These are phyloP conservation scores for Cairina moschata DNA, from an alignment of 2,113 vertebrate species.

Conservation along the genomic window DNA sequence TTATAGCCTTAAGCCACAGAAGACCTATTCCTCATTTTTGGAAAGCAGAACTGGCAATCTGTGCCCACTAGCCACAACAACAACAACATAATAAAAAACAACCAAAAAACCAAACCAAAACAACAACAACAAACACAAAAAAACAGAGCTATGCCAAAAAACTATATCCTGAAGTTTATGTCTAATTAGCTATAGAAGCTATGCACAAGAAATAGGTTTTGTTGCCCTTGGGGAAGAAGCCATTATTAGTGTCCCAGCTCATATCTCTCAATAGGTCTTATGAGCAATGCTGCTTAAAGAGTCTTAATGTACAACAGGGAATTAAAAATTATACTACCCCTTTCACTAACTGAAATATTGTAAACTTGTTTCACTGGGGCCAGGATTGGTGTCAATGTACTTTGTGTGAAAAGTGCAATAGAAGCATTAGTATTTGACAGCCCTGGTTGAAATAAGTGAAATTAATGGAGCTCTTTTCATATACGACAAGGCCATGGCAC, in stretches of 20 bases:
- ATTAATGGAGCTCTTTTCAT: conserved; percentile 91
- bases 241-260: conserved; percentile 56
- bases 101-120: not conserved
- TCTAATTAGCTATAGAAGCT: conserved; percentile 57
- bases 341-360: conserved; percentile 81
- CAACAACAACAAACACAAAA: not conserved
- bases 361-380: conserved; percentile 82
- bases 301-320: conserved; percentile 44
- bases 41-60: conserved; percentile 26
- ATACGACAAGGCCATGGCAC: conserved; percentile 87
- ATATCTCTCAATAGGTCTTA: conserved; percentile 42
- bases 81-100: not conserved
- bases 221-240: conserved; percentile 43
- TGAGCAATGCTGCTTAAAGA: conserved; percentile 42
- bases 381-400: conserved; percentile 81
- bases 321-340: conserved; percentile 73
- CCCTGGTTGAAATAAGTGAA: conserved; percentile 91
- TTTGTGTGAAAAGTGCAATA: conserved; percentile 85
- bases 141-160: conserved; percentile 3
- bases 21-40: conserved; percentile 22
- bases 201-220: conserved; percentile 35
- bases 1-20: conserved; percentile 31
- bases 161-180: conserved; percentile 34
- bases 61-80: not conserved
- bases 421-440: conserved; percentile 88